A percentile compares a stretch with the other conserved stretches of the same genome.
Conservation (phyloP, 2,888 invertebrate genomes). For the Nephrotoma flavescens region DNA sequence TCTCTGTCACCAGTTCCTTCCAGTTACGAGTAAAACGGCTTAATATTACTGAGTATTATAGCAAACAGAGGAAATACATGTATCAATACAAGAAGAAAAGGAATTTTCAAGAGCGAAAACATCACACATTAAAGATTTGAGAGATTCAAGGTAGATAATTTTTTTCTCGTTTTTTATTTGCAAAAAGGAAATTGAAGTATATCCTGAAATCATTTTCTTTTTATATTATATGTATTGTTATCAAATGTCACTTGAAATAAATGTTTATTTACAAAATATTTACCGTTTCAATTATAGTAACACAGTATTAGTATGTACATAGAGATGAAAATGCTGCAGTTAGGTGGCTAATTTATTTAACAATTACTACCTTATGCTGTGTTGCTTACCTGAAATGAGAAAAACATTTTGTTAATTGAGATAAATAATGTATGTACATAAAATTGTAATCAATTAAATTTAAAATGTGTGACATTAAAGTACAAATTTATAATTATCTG, state of each 20-base stretch:
- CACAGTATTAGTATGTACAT: too few species aligned
- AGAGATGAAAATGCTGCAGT: too few species aligned
- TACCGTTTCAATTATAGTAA: not conserved
- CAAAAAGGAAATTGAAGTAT: not conserved
- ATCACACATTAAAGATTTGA: not conserved
- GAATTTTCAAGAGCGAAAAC: not conserved
- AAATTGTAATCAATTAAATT: not conserved
- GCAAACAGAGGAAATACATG: not conserved
- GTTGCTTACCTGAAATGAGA: too few species aligned
- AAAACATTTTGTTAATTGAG: too few species aligned
- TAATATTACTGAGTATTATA: too few species aligned
- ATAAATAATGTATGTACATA: too few species aligned
- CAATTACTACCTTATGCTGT: too few species aligned
- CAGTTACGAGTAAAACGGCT: too few species aligned
- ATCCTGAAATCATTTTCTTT: not conserved
- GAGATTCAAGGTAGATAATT: not conserved
- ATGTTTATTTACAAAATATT: not conserved
- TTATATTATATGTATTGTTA: not conserved
- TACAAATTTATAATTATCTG: not conserved
- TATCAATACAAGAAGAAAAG: not conserved
- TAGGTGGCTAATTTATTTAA: too few species aligned
- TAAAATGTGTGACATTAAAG: not conserved
- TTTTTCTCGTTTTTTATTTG: not conserved
- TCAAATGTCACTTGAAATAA: not conserved
- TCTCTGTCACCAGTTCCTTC: too few species aligned